These are phyloP conservation scores for Serranus cabrilla DNA, from an alignment of 2,797 vertebrate genomes.

Conservation along the genomic window DNA sequence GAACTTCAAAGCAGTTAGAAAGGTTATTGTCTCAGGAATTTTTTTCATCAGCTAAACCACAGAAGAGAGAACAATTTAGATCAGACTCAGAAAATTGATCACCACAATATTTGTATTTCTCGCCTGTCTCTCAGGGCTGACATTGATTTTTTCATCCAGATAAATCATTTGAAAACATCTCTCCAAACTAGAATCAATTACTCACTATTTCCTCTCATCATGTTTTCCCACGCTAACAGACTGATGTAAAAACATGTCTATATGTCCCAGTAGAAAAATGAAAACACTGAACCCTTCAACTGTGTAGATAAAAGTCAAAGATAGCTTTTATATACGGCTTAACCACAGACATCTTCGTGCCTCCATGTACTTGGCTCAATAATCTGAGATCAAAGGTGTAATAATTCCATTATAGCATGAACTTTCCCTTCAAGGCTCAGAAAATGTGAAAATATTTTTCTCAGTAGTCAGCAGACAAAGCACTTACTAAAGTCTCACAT, in stretches of 20 bases:
- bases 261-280: neutral
- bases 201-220: neutral
- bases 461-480: conserved; percentile 62
- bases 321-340: neutral
- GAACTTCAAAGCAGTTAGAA: too few species aligned
- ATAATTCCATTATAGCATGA: conserved; percentile 39
- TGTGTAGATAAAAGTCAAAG: conserved; percentile 33
- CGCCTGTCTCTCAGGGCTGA: too few species aligned
- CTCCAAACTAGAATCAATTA: conserved; percentile 1
- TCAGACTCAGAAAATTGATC: too few species aligned
- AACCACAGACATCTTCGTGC: conserved; percentile 3
- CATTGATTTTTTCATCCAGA: neutral
- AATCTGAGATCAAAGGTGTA: conserved; percentile 33
- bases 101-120: too few species aligned
- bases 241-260: conserved; percentile 10
- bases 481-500: conserved; percentile 74
- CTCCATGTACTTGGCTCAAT: conserved; percentile 16
- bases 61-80: too few species aligned
- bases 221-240: neutral
- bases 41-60: too few species aligned
- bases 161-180: neutral
- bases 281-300: neutral
- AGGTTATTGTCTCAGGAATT: too few species aligned
- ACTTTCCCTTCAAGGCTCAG: conserved; percentile 60
- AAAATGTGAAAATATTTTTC: conserved; percentile 72